These are phyloP conservation scores for Heteronetta atricapilla DNA, from an alignment of 2,113 vertebrate species.

Conservation along the genomic window DNA sequence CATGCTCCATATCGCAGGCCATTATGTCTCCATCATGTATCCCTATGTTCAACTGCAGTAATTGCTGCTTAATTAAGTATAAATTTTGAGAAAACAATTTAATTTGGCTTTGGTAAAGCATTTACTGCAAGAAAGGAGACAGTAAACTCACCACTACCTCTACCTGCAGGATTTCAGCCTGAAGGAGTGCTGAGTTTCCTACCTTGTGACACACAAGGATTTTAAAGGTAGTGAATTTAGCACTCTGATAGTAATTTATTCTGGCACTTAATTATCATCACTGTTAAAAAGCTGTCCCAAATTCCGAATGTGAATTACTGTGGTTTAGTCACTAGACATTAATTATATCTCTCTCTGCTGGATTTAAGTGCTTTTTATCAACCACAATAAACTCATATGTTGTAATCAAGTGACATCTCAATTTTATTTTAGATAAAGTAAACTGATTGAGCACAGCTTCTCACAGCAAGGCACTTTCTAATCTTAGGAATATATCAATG, in stretches of 20 bases:
- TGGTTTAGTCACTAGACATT: background rate
- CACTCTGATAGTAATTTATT: background rate
- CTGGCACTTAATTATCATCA: background rate
- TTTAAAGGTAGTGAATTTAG: background rate
- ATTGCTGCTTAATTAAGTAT: background rate
- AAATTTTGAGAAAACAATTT: background rate
- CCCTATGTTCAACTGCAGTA: background rate
- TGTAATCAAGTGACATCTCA: background rate
- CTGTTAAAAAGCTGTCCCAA: background rate
- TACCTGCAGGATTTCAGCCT: background rate
- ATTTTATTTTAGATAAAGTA: background rate
- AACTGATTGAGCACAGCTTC: background rate
- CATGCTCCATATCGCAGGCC: background rate
- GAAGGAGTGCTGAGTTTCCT: background rate
- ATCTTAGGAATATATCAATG: background rate
- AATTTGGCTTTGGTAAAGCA: background rate
- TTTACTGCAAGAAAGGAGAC: background rate
- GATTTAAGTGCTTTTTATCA: conserved; percentile 1
- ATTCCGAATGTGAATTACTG: background rate
- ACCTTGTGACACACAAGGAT: background rate
- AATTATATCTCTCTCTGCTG: background rate
- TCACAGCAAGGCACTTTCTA: background rate
- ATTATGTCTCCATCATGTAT: background rate
- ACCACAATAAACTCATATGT: background rate
- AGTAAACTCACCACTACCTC: background rate